Percentiles rank a stretch among this genome's conserved stretches.
Conservation (phyloP, 2,888 invertebrate species). For the Epinotia brunnichana region DNA sequence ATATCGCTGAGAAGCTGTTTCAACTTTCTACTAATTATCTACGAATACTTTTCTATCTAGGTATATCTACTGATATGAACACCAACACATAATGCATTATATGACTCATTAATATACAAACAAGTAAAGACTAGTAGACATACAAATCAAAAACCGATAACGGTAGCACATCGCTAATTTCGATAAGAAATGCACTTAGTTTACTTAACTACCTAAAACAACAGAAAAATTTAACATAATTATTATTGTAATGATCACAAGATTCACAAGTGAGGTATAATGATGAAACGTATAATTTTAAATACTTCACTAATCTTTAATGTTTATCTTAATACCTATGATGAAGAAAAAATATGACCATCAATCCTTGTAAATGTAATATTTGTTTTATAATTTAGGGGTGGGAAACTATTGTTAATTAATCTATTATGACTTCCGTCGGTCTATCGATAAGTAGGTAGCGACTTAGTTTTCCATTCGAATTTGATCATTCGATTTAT, state of each 20-base stretch:
- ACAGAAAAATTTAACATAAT: background rate
- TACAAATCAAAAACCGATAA: constrained; percentile 19
- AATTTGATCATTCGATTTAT: background rate
- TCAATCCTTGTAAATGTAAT: background rate
- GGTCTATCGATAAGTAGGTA: background rate
- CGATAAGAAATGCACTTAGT: background rate
- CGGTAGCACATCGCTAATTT: constrained; percentile 18
- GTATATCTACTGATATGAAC: background rate
- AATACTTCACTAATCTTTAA: background rate
- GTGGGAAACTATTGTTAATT: background rate
- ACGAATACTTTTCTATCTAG: background rate
- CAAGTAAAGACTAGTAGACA: constrained; percentile 17
- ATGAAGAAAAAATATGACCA: background rate
- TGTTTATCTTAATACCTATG: background rate
- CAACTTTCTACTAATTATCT: background rate
- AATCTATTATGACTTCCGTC: background rate
- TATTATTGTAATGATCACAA: background rate
- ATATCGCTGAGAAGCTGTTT: too few species aligned
- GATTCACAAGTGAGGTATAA: background rate
- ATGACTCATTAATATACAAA: background rate
- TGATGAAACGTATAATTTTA: background rate
- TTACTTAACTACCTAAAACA: background rate
- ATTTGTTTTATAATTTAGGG: background rate
- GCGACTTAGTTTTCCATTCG: background rate
- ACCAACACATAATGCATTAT: background rate